These are phyloP conservation scores for Zophobas atratus DNA, from an alignment of 1,140 invertebrate species.

Conservation along the genomic window DNA sequence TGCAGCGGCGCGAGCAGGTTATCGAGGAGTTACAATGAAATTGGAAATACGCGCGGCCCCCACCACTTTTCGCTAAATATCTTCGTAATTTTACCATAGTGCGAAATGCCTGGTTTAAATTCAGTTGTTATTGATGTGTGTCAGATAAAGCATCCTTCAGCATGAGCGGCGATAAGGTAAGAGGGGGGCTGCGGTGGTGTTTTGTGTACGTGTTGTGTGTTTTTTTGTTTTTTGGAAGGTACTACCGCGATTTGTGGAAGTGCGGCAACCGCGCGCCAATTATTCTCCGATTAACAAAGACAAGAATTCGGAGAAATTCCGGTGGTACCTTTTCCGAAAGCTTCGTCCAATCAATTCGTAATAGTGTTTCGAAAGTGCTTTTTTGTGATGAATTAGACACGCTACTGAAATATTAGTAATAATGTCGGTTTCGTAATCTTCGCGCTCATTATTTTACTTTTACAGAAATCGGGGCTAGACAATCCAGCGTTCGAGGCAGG, in stretches of 20 bases:
- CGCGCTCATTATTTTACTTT: slow-evolving; percentile 33
- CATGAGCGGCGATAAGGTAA: slow-evolving; percentile 21
- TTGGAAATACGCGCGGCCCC: slow-evolving; percentile 7
- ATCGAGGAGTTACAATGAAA: slow-evolving; percentile 32
- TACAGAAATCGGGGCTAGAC: slow-evolving; percentile 55
- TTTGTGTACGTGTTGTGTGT: neutral
- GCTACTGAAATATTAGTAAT: slow-evolving; percentile 40
- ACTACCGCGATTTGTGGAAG: too few relatives aligned
- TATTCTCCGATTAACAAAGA: too few relatives aligned
- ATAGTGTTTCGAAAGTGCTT: slow-evolving; percentile 31
- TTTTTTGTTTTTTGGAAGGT: neutral
- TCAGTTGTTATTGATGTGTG: slow-evolving; percentile 41
- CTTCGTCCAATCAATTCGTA: slow-evolving; percentile 9
- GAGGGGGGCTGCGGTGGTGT: neutral
- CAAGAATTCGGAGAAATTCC: neutral
- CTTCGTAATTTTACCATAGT: slow-evolving; percentile 23
- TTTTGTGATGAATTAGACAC: slow-evolving; percentile 43
- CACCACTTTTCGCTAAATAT: slow-evolving; percentile 20
- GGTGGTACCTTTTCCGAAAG: neutral
- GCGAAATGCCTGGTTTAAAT: slow-evolving; percentile 29
- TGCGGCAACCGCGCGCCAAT: too few relatives aligned
- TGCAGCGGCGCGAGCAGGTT: slow-evolving; percentile 6
- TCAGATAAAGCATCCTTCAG: slow-evolving; percentile 33
- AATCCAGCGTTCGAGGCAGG: slow-evolving; percentile 53
- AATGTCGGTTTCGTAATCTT: slow-evolving; percentile 5